Evolutionary conservation across 2,113 vertebrate genomes (phyloP).

Genomic region (Glaucomys volans): DNA sequence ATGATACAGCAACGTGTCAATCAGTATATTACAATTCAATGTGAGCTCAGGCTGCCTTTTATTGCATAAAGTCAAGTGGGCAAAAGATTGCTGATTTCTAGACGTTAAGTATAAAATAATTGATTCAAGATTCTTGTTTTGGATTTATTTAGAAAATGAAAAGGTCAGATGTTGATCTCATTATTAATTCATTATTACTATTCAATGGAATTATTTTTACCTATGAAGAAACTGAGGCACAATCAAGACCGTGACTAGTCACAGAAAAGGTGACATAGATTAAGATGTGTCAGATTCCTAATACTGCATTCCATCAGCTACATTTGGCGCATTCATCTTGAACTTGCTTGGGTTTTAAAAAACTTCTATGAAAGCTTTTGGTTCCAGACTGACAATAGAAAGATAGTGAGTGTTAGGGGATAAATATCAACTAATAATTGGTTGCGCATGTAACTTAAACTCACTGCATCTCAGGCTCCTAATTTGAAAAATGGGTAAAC

Average conservation of each 20-base stretch:
- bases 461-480: neutral
- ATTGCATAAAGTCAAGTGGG: neutral
- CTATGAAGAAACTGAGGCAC: neutral
- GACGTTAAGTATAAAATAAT: neutral
- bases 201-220: constrained; percentile 40
- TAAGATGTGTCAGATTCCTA: neutral
- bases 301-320: neutral
- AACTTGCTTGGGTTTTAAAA: constrained; percentile 48
- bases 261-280: neutral
- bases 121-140: constrained; percentile 19
- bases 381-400: neutral
- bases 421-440: neutral
- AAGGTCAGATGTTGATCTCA: neutral
- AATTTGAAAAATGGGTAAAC: neutral
- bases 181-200: neutral
- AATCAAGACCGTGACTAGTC: neutral
- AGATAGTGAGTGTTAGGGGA: neutral
- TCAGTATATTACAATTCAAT: neutral
- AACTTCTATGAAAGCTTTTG: neutral
- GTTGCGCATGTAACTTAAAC: neutral
- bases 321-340: neutral
- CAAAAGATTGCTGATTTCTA: neutral
- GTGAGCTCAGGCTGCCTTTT: neutral
- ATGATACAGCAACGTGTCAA: constrained; percentile 10
- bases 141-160: neutral